Evolutionary conservation across 2,888 invertebrate species (phyloP).

Genomic region (Portevinia maculata): DNA sequence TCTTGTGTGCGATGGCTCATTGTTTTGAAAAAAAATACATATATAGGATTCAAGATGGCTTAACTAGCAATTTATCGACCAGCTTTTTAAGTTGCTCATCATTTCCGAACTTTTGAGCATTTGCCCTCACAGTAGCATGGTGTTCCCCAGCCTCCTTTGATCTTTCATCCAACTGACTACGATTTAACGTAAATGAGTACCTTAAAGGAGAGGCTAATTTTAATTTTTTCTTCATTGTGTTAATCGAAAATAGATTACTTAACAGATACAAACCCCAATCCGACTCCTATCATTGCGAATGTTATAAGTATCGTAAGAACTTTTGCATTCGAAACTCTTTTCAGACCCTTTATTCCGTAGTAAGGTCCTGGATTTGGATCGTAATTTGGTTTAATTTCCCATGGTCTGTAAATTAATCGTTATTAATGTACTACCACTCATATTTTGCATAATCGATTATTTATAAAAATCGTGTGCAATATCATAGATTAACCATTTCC

Average conservation of each 20-base stretch:
- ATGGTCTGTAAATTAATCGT: conserved; percentile 74
- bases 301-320: conserved; percentile 85
- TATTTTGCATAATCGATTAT: conserved; percentile 7
- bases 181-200: conserved; percentile 84
- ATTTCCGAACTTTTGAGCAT: conserved; percentile 85
- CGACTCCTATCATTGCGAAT: conserved; percentile 85
- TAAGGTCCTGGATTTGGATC: conserved; percentile 83
- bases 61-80: conserved; percentile 76
- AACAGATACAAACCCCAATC: conserved; percentile 85
- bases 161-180: conserved; percentile 83
- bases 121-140: conserved; percentile 83
- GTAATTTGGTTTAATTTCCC: conserved; percentile 78
- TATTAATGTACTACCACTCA: neutral
- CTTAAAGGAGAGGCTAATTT: too few species aligned
- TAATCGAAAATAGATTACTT: conserved; percentile 82
- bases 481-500: conserved; percentile 14
- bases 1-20: too few species aligned
- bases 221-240: conserved; percentile 3
- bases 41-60: neutral
- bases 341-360: conserved; percentile 86
- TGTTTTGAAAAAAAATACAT: neutral
- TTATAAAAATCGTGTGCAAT: conserved; percentile 19
- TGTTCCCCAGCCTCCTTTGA: conserved; percentile 84
- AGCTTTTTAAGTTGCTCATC: conserved; percentile 83
- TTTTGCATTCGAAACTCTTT: conserved; percentile 85